Evolutionary conservation across 2,113 vertebrate species (phyloP).

Genomic region (Bungarus multicinctus): DNA sequence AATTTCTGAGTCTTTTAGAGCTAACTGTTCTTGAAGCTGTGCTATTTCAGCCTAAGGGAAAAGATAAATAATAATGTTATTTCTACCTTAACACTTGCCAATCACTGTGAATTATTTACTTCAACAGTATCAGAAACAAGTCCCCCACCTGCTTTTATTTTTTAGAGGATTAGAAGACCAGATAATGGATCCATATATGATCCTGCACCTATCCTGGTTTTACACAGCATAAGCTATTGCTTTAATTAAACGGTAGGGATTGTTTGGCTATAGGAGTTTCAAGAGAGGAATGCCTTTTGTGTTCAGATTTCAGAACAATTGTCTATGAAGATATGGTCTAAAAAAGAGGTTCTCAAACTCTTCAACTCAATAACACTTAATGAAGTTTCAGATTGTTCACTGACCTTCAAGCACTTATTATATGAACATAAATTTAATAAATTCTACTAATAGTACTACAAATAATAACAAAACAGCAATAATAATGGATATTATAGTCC

Average conservation of each 20-base stretch:
- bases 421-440: not conserved
- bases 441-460: not conserved
- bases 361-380: not conserved
- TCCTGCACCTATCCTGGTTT: not conserved
- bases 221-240: not conserved
- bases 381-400: not conserved
- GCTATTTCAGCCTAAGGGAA: conserved; percentile 85
- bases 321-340: not conserved
- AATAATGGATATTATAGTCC: not conserved
- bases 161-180: not conserved
- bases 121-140: not conserved
- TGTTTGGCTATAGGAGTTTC: not conserved
- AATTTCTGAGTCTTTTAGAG: conserved; percentile 90
- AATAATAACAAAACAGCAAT: not conserved
- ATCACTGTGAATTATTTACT: not conserved
- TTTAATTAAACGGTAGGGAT: not conserved
- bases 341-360: not conserved
- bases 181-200: not conserved
- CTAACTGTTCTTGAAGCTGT: conserved; percentile 88
- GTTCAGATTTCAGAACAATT: not conserved
- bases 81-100: not conserved
- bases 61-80: fast-evolving
- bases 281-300: not conserved
- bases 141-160: not conserved
- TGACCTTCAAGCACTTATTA: not conserved